Percentiles rank a stretch among this genome's conserved stretches.
Evolutionary conservation across 2,797 vertebrate genomes (phyloP).

Genomic region (Nannoperca australis): DNA sequence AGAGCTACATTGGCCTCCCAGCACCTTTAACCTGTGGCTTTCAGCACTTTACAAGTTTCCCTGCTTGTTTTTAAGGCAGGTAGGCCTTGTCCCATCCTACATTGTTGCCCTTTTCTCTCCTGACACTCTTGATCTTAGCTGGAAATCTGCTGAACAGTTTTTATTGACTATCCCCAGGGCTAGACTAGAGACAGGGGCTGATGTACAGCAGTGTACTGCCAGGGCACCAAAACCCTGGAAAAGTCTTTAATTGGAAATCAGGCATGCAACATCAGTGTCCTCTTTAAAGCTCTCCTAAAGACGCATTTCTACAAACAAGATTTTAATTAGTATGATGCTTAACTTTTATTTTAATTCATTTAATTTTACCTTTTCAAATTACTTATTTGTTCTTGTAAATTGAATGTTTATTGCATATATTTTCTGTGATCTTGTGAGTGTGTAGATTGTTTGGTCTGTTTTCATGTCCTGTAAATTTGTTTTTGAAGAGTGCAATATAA

Average conservation of each 20-base stretch:
- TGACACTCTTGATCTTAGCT: neutral
- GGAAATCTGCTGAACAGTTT: neutral
- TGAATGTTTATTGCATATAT: neutral
- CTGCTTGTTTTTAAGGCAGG: conserved; percentile 12
- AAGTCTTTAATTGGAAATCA: neutral
- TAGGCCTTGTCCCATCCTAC: neutral
- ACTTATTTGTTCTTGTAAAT: neutral
- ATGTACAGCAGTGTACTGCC: neutral
- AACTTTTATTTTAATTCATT: neutral
- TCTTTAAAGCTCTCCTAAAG: neutral
- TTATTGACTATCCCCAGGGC: neutral
- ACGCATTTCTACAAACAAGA: neutral
- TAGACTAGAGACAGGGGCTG: conserved; percentile 2
- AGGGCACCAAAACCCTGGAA: neutral
- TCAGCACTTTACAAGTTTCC: conserved; percentile 25
- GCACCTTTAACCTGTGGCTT: neutral
- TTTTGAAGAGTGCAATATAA: neutral
- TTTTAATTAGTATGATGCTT: neutral
- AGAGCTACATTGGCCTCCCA: neutral
- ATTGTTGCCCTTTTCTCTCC: neutral
- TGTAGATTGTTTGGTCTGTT: neutral
- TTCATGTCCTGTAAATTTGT: neutral
- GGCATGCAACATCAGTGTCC: neutral
- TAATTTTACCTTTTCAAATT: neutral
- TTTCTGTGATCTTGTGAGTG: too few species aligned